phyloP scores from a whole-genome alignment of 2,888 invertebrate genomes.

The Slavum lentiscoides region DNA sequence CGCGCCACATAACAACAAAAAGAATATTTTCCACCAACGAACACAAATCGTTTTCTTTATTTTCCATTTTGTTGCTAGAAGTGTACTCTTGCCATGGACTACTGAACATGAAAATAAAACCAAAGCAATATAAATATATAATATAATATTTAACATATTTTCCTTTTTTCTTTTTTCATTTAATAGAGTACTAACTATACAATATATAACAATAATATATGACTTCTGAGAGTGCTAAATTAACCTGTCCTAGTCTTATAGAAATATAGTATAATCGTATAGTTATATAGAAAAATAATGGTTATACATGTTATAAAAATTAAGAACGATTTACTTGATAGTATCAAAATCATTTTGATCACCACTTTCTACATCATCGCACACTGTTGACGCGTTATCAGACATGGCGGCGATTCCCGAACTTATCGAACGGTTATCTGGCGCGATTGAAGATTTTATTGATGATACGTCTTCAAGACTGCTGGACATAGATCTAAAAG shows the following conservation, averaged over 20 bases:
- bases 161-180: neutral
- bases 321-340: conserved; percentile 22
- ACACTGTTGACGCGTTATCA: conserved; percentile 34
- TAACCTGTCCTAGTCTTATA: no score
- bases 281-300: neutral
- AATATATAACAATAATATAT: no score
- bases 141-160: neutral
- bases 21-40: conserved; percentile 65
- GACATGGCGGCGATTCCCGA: conserved; percentile 35
- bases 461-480: conserved; percentile 49
- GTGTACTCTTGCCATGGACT: conserved; percentile 58
- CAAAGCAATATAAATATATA: no score
- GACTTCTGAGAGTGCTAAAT: no score
- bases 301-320: neutral
- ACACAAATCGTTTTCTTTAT: conserved; percentile 65
- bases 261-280: no score
- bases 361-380: conserved; percentile 30
- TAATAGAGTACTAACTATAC: no score
- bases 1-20: conserved; percentile 67
- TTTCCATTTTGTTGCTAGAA: conserved; percentile 59
- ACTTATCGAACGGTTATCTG: conserved; percentile 46
- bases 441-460: conserved; percentile 39
- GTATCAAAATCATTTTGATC: conserved; percentile 40
- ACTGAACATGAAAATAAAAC: conserved; percentile 6
- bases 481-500: conserved; percentile 41